Evolutionary conservation across 2,113 vertebrate species (phyloP).

Genomic region (Elgaria multicarinata): DNA sequence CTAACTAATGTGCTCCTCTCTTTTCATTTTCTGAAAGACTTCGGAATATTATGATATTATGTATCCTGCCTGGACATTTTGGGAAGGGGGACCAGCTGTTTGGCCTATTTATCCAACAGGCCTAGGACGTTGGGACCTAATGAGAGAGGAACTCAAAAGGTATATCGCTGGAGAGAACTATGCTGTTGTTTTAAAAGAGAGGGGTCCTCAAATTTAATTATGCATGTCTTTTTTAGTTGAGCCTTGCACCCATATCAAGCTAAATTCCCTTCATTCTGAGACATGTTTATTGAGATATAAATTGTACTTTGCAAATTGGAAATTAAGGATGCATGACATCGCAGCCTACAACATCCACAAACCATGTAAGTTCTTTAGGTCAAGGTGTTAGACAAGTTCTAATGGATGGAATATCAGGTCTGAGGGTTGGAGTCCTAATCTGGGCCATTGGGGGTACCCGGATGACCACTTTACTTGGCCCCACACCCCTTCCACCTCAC

Average conservation of each 20-base stretch:
- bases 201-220: not conserved
- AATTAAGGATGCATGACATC: not conserved
- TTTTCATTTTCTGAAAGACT: slow-evolving; percentile 79
- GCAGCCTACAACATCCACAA: not conserved
- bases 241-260: not conserved
- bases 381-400: no score
- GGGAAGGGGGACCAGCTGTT: slow-evolving; percentile 98
- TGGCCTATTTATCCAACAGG: slow-evolving; percentile 98
- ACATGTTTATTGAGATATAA: not conserved
- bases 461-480: no score
- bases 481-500: no score
- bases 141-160: slow-evolving; percentile 91
- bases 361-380: no score
- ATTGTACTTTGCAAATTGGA: not conserved
- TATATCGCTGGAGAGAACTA: slow-evolving; percentile 64
- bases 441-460: not conserved
- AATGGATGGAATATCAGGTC: no score
- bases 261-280: not conserved
- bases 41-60: slow-evolving; percentile 94
- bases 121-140: slow-evolving; percentile 96
- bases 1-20: not conserved
- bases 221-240: not conserved
- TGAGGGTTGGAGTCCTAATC: no score
- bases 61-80: slow-evolving; percentile 99
- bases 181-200: not conserved